A percentile compares a stretch with the other conserved stretches of the same genome.
Conservation (phyloP, 2,888 invertebrate genomes). For the Andrena fulva region DNA sequence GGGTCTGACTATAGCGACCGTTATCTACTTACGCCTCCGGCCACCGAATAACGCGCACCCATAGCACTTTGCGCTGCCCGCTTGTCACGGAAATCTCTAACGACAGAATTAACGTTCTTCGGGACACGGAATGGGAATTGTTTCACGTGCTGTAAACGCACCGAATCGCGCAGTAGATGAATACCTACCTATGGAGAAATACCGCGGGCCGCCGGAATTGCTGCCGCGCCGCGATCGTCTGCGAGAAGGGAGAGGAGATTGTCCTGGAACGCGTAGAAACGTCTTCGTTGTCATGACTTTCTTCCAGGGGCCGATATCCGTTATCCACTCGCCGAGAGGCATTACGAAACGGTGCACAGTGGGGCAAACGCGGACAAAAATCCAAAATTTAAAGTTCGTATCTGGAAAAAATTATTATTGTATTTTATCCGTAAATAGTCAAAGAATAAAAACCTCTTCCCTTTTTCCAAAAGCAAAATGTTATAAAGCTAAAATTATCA, state of each 20-base stretch:
- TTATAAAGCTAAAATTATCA: no score
- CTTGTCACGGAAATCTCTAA: not conserved
- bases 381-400: no score
- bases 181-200: not conserved
- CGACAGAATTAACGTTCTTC: no score
- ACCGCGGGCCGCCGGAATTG: not conserved
- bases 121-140: not conserved
- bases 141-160: not conserved
- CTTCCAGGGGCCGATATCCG: conserved; percentile 42
- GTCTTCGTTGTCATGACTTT: conserved; percentile 49
- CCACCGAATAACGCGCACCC: not conserved
- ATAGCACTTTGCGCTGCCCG: not conserved
- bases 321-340: conserved; percentile 25
- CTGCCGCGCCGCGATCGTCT: not conserved
- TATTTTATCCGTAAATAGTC: no score
- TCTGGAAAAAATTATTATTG: no score
- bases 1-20: conserved; percentile 24
- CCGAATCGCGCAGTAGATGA: not conserved
- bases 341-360: conserved; percentile 49
- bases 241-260: not conserved
- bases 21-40: conserved; percentile 47
- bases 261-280: conserved; percentile 23
- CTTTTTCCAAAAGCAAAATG: no score
- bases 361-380: no score
- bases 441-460: no score